Evolutionary conservation across 2,888 invertebrate species (phyloP), one percentile per base, ranked within the genome.

Genomic region (Coenonympha arcania): DNA sequence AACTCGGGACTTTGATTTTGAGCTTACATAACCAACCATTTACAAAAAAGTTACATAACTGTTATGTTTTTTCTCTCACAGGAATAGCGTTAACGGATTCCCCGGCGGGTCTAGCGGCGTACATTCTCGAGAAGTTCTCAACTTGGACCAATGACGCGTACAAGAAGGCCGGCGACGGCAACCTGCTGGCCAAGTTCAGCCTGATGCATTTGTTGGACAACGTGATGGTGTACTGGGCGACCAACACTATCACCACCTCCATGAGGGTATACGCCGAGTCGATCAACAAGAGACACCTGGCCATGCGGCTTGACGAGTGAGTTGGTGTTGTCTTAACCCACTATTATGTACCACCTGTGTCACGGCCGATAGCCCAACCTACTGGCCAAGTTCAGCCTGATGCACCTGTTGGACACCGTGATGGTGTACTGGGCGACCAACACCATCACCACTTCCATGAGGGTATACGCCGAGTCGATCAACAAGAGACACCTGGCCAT

Each of bases 41-140:
- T n/a, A n/a, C n/a, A n/a, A n/a, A n/a, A n/a, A n/a, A n/a, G n/a
- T n/a, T n/a, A n/a, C n/a, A n/a, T n/a, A n/a, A n/a, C n/a, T 18
- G 26, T 24, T 0, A 18, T 24, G 9, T 20, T 15, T 16, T 9
- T 22, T 26, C 44, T 36, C 4, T 9, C 19, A 20, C 61, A 92
- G 93, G 94, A 16, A 81, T 89, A 4, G 92, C 87, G 0, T 71
- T 96, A 36, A 84, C 89, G 2, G 93, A 95, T 64, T 92, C 94
- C 0, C 97, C 98, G 0, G 89, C 92, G 0, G 96, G 95, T 0
- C 76, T 98, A 50, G 95, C 95, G 0, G 94, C 94, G 0, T 98
- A 96, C 65, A 93, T 97, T 45, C 75, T 98, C 8, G 96, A 98
- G 65, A 97, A 96, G 72, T 96, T 95, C 79, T 89, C 88, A 66